phyloP scores from a whole-genome alignment of 2,888 invertebrate species.

The Seira ritae region DNA sequence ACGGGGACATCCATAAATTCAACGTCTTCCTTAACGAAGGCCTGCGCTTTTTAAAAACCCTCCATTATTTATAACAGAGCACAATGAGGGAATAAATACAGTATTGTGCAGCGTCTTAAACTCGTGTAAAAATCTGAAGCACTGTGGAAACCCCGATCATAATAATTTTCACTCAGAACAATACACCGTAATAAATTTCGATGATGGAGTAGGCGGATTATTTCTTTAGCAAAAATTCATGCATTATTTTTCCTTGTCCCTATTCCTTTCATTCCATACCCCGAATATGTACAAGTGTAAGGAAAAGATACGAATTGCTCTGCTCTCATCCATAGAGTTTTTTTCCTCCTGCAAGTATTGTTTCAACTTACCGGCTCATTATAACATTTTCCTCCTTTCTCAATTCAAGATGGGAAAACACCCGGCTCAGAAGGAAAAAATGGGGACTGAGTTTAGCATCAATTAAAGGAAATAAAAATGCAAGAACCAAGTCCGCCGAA shows the following conservation, averaged over 20 bases:
- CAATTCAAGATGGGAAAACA: conserved; percentile 8
- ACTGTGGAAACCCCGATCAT: too few species aligned
- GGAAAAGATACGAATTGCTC: background rate
- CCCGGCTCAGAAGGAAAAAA: background rate
- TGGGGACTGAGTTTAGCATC: conserved; percentile 13
- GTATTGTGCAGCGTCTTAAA: too few species aligned
- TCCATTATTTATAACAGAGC: too few species aligned
- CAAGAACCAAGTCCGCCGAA: background rate
- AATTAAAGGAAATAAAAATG: background rate
- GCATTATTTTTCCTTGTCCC: background rate
- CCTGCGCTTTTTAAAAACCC: too few species aligned
- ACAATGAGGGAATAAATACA: too few species aligned
- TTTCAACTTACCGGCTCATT: background rate
- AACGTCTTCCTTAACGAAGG: too few species aligned
- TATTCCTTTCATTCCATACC: background rate
- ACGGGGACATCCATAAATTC: too few species aligned
- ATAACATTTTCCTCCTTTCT: background rate
- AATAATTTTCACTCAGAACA: background rate
- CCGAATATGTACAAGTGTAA: background rate
- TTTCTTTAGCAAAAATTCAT: background rate
- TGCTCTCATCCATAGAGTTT: background rate
- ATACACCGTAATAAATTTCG: background rate
- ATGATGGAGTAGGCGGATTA: background rate
- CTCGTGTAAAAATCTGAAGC: too few species aligned
- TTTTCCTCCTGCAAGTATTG: background rate